Conservation (phyloP, 2,888 invertebrate species). For the Platerodrilus igneus region DNA sequence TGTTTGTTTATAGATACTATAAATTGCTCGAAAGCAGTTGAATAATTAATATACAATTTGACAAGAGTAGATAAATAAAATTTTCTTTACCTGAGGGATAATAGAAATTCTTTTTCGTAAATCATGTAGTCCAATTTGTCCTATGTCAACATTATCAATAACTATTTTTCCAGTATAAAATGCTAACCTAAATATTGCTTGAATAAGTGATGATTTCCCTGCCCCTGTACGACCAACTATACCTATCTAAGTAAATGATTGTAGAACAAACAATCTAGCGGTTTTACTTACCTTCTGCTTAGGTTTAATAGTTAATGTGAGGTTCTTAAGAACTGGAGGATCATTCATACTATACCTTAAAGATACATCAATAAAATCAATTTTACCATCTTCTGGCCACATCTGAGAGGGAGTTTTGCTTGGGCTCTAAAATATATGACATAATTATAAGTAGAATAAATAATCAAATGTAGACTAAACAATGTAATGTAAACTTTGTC, state of each 20-base stretch:
- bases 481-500: too few species aligned
- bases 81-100: constrained; percentile 53
- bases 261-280: neutral
- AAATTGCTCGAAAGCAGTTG: too few species aligned
- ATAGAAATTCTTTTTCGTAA: constrained; percentile 57
- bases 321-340: constrained; percentile 58
- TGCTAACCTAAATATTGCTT: constrained; percentile 55
- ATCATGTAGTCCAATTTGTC: constrained; percentile 51
- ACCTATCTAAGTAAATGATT: constrained; percentile 36
- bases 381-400: constrained; percentile 61
- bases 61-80: neutral
- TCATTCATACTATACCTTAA: constrained; percentile 61
- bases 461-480: too few species aligned
- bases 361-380: constrained; percentile 56
- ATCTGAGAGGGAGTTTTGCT: constrained; percentile 50
- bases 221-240: constrained; percentile 61
- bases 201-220: constrained; percentile 53
- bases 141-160: constrained; percentile 53
- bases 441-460: too few species aligned
- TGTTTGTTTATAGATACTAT: too few species aligned
- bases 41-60: constrained; percentile 36
- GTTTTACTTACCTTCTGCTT: constrained; percentile 49
- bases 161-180: constrained; percentile 51
- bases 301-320: constrained; percentile 50
- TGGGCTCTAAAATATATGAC: too few species aligned